These are phyloP conservation scores for Alethe castanea DNA, from an alignment of 2,113 vertebrate genomes.

Conservation along the genomic window DNA sequence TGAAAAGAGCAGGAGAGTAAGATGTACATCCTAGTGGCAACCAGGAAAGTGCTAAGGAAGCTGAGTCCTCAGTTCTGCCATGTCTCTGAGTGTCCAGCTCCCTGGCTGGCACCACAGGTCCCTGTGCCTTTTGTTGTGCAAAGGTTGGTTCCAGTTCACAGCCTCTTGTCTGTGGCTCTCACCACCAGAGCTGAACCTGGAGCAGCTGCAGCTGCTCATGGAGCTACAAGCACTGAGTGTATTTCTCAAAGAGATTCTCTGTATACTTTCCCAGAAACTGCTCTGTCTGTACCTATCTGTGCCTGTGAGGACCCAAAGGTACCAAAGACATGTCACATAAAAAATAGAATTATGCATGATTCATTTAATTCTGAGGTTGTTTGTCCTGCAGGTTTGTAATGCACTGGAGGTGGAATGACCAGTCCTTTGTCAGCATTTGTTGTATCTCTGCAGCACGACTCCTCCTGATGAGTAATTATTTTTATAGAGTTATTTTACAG, in stretches of 20 bases:
- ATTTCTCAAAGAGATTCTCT: not conserved
- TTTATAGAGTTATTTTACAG: not conserved
- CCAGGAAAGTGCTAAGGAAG: not conserved
- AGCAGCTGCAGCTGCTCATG: not conserved
- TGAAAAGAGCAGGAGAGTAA: not conserved
- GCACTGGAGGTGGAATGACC: not conserved
- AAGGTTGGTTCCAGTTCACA: not conserved
- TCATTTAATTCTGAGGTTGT: not conserved
- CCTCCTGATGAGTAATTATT: not conserved
- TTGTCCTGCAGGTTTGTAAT: not conserved
- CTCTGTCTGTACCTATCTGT: not conserved
- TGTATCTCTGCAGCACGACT: not conserved
- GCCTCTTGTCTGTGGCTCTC: no score
- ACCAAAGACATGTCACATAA: not conserved
- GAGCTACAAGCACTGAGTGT: rapidly evolving
- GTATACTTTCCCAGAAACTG: not conserved
- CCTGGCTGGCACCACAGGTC: not conserved
- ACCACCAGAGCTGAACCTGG: rapidly evolving
- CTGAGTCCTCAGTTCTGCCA: not conserved
- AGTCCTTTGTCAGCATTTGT: not conserved
- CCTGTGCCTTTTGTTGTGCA: not conserved
- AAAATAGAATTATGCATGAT: not conserved
- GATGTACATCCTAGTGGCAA: not conserved
- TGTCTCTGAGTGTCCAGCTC: not conserved
- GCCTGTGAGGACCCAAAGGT: not conserved